Base-by-base conservation (phyloP, 1,140 invertebrate species). In the Lasioglossum baleicum region DNA sequence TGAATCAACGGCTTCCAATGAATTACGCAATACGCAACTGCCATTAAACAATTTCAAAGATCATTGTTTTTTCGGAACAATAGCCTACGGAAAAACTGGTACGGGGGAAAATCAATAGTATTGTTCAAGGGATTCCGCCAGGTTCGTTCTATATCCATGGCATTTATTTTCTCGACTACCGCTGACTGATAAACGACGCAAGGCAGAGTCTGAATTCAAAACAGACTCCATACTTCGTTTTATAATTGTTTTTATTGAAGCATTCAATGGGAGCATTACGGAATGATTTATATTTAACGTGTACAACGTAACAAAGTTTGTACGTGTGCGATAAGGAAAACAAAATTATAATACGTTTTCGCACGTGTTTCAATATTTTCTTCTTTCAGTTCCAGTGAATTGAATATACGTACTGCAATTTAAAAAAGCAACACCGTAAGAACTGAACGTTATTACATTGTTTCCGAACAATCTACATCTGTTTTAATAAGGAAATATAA, bases 21-120 rank as follows among this genome's bases (percentile, higher is more conserved):
- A 44, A 58, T 75, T 8, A 13, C 5, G n/a, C 26, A 68, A 60
- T 48, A 0, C 17, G 10, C n/a, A 15, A 15, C 48, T 66, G 26
- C 31, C 44, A 66, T 74, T 8, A 53, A 53, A 44, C 72, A 65
- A 65, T 42, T 17, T n/a, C 6, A 26, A 53, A 10, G 61, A 74
- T 65, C 8, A n/a, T 35, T 11, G 61, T 53, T 53, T 74, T 40
- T 53, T 7, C 44, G 61, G 60, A 69, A 69, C 65, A 69, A 76
- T 76, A 20, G 40, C 3, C n/a, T n/a, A 35, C 17, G 40, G 35
- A 15, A 35, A 61, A 48, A 31, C 35, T 31, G 48, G 40, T 0
- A 48, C 53, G 13, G 66, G 11, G 1, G 11, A 67, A 60, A 76
- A 76, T 76, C 74, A 67, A 69, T 76, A 69, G 11, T 22, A 76